Evolutionary conservation across 2,113 vertebrate species (phyloP), one percentile per base, ranked within the genome.

Genomic region (Pachyramphus minor): DNA sequence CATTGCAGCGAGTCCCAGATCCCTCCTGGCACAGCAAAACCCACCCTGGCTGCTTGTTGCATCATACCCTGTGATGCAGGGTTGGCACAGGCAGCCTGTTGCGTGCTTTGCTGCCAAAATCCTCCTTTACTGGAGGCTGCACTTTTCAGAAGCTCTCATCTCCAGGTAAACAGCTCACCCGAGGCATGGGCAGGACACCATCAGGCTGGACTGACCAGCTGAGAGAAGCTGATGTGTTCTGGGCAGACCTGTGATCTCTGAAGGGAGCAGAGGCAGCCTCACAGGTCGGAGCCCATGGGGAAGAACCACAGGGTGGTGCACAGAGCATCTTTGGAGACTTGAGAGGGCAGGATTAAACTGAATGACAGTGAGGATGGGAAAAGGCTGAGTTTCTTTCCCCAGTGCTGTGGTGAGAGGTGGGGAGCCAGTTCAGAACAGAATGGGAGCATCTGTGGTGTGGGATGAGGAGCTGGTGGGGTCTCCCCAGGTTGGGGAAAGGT

Each of bases 141-240:
- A 0, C 49, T 49, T 35, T 13, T 31, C 25, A 11, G 25, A 56
- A 17, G 49, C 22, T 69, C 71, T 42, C 0, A 5, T 18, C 42
- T 39, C 50, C 33, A 76, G 28, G 49, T 0, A 1, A 55, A 20
- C 10, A 37, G 14, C 39, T 58, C 2, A 2, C 10, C 23, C 11
- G 30, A 4, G 1, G 31, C 3, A 23, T 1, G 1, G 42, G 75
- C 67, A 64, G 35, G 4, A 8, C 67, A 15, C 11, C 14, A 13
- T 8, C 1, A 2, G 39, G 28, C 60, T 63, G 27, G 27, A 63
- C 59, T 42, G 37, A 20, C 19, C 39, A 39, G 52, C 77, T 3
- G 9, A 59, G 52, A 81, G 59, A 23, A 2, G 3, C 8, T 3
- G 4, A 5, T 1, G 21, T 58, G 68, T 37, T 50, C 68, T 20